These are phyloP conservation scores for Halcyon leucocephala DNA, from an alignment of 2,797 vertebrate genomes.

Conservation along the genomic window DNA sequence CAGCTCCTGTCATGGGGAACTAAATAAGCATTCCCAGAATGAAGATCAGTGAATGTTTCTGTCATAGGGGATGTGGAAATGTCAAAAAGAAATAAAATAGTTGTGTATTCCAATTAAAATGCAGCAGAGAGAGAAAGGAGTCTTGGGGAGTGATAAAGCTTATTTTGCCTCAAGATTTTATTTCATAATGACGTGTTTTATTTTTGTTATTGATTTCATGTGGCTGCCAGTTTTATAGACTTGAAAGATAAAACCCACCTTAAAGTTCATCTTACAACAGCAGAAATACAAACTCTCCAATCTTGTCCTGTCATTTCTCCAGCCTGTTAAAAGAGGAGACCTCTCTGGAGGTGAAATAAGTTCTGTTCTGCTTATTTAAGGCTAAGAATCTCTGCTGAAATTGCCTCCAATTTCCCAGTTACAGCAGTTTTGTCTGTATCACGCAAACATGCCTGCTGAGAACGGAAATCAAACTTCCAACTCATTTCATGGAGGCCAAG, in stretches of 20 bases:
- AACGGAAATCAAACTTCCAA: slow-evolving; percentile 39
- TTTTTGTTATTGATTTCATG: not conserved
- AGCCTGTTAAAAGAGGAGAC: not conserved
- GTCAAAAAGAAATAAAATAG: not conserved
- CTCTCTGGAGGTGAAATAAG: not conserved
- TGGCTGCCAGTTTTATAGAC: not conserved
- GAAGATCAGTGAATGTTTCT: not conserved
- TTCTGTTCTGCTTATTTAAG: slow-evolving; percentile 1
- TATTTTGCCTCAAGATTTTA: not conserved
- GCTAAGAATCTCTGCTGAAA: slow-evolving; percentile 15
- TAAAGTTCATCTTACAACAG: not conserved
- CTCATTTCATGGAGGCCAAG: slow-evolving; percentile 32
- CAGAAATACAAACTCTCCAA: not conserved
- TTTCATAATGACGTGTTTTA: not conserved
- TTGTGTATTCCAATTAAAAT: not conserved
- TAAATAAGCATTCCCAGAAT: not conserved
- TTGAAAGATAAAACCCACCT: not conserved
- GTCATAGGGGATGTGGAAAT: not conserved
- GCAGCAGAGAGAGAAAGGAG: not conserved
- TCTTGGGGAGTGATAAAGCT: not conserved
- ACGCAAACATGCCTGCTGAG: slow-evolving; percentile 13
- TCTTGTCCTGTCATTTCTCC: not conserved
- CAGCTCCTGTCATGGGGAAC: not conserved
- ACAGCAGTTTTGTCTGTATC: not conserved
- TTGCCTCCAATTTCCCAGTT: slow-evolving; percentile 40